Base-by-base conservation (phyloP, 2,888 invertebrate species). In the Diarsia dahlii region DNA sequence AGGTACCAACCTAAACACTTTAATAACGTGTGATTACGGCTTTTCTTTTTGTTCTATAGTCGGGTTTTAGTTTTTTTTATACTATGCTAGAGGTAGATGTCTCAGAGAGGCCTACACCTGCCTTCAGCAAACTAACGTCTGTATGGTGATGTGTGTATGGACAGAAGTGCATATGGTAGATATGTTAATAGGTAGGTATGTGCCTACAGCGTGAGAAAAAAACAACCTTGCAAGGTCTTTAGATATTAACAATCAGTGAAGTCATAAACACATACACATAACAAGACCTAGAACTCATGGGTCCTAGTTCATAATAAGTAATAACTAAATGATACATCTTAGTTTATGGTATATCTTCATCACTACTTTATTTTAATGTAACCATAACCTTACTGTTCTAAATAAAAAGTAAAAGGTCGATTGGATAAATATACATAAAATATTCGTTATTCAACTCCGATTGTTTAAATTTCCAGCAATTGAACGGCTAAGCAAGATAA, bases 221-320 rank as follows among this genome's bases (percentile, higher is more conserved):
- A 70, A n/a, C 20, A 50, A 23, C 18, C 45, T 23, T 67, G 34
- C 81, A 71, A 81, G 70, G 81, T 58, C 69, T 23, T 52, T 46
- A 66, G 34, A 28, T 62, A 54, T 18, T 20, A 39, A 45, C n/a
- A 45, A 20, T 75, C n/a, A 48, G 34, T 75, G 39, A 34, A 45
- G 69, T 76, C 69, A 81, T 76, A 66, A 23, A 45, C 66, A 70
- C 69, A 81, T 76, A 45, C 66, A 70, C 69, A 81, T 76, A 66
- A 34, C 18, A 46, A 70, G 34, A 13, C 52, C n/a, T 60, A 45
- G 48, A 20, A 64, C 50, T 56, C 8, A 56, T 54, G 46, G 45
- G 56, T 39, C 20, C 39, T 62, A 20, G 34, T 15, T 15, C 6
- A 56, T 58, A n/a, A 56, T 23, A 60, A 18, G 34, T 39, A 39